These are phyloP conservation scores for Paralichthys olivaceus DNA, from an alignment of 2,113 vertebrate species.

Conservation along the genomic window DNA sequence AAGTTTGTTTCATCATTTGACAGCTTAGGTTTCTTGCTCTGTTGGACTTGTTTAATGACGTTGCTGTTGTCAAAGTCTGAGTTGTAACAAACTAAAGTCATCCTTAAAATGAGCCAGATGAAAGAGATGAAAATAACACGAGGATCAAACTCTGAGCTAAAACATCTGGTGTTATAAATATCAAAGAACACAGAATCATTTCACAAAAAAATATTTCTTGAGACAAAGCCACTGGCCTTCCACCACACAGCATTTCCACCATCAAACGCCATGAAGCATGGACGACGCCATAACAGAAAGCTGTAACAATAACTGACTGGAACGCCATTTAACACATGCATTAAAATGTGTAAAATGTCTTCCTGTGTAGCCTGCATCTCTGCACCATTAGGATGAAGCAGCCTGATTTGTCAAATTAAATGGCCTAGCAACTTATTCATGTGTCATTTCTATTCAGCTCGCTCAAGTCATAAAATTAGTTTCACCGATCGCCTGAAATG, in stretches of 20 bases:
- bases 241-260: not conserved
- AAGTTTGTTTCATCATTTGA: not conserved
- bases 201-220: not conserved
- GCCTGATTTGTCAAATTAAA: constrained; percentile 41
- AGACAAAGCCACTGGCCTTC: not conserved
- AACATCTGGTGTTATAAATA: constrained; percentile 33
- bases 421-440: constrained; percentile 28
- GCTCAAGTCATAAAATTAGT: constrained; percentile 9
- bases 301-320: not conserved
- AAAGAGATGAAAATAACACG: constrained; percentile 11
- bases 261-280: not conserved
- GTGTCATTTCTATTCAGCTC: constrained; percentile 61
- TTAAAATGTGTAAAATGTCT: not conserved
- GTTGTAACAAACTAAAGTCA: not conserved
- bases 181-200: not conserved
- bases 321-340: not conserved
- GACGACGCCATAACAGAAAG: constrained; percentile 7
- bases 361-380: constrained; percentile 5
- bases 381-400: constrained; percentile 4
- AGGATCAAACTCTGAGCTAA: not conserved
- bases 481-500: constrained; percentile 41
- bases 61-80: not conserved
- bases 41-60: not conserved
- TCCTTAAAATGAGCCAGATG: not conserved
- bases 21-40: not conserved